Percentiles rank a stretch among this genome's conserved stretches.
phyloP scores from a whole-genome alignment of 2,797 vertebrate species.

The Poeciliopsis turneri region DNA sequence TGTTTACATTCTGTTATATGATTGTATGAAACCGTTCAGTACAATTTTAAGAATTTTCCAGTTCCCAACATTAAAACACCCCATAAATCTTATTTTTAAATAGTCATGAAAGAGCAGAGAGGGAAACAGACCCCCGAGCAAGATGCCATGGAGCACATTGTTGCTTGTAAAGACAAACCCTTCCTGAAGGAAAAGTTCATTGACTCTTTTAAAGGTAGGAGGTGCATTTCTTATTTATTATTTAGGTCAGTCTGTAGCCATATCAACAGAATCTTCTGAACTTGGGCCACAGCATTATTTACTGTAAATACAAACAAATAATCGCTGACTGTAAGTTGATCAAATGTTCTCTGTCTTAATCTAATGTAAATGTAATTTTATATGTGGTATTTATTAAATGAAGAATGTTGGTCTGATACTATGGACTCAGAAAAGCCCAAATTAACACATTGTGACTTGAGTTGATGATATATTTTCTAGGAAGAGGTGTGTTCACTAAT shows the following conservation, averaged over 20 bases:
- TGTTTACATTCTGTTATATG: background rate
- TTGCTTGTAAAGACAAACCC: slow-evolving; percentile 43
- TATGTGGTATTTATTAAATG: background rate
- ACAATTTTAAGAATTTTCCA: background rate
- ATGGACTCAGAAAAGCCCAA: background rate
- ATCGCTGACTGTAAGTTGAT: background rate
- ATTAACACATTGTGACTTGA: background rate
- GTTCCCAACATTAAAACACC: background rate
- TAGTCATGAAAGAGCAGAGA: slow-evolving; percentile 26
- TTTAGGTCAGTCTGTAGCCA: background rate
- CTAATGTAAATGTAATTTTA: background rate
- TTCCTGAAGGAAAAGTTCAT: slow-evolving; percentile 44
- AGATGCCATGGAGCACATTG: slow-evolving; percentile 50
- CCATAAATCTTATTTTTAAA: background rate
- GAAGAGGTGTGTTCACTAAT: slow-evolving; percentile 46
- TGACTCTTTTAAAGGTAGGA: slow-evolving; percentile 47
- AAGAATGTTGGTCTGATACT: background rate
- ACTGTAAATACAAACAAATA: background rate
- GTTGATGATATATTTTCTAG: slow-evolving; percentile 13
- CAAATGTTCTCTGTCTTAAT: background rate
- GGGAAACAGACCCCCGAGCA: slow-evolving; percentile 21
- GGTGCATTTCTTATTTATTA: background rate
- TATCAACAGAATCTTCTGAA: background rate
- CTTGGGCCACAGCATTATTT: background rate
- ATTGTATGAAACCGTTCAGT: background rate